A percentile compares a stretch with the other conserved stretches of the same genome.
These are phyloP conservation scores for Leptopilina myrica DNA, from an alignment of 2,888 invertebrate genomes.

Conservation along the genomic window DNA sequence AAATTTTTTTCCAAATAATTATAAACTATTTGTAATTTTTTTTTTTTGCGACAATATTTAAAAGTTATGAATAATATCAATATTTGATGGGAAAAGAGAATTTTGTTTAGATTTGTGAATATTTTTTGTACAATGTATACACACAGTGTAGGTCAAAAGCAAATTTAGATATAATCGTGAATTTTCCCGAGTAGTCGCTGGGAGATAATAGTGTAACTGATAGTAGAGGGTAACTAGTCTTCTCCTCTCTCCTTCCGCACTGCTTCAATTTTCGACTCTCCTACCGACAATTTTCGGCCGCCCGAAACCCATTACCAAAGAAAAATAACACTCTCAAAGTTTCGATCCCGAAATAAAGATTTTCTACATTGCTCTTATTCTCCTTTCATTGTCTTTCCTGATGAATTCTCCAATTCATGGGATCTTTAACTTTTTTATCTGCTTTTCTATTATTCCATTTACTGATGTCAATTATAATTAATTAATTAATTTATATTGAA, in stretches of 20 bases:
- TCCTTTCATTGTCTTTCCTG: background rate
- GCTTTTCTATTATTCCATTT: no score
- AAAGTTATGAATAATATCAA: no score
- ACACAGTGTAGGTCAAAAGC: conserved; percentile 42
- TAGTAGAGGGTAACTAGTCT: conserved; percentile 72
- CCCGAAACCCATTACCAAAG: conserved; percentile 36
- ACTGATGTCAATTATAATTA: no score
- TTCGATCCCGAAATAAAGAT: conserved; percentile 19
- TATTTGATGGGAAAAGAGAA: no score
- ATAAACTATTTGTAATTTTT: no score
- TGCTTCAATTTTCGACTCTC: conserved; percentile 61
- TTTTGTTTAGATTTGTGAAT: no score
- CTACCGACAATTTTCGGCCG: conserved; percentile 73
- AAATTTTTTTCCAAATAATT: no score
- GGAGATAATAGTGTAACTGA: conserved; percentile 75
- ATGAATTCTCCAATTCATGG: background rate
- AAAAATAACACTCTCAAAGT: conserved; percentile 8
- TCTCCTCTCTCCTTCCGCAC: conserved; percentile 61
- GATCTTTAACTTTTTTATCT: background rate
- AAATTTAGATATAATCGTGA: conserved; percentile 54
- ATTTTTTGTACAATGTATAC: conserved; percentile 47
- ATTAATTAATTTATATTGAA: no score
- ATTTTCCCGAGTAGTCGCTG: conserved; percentile 64
- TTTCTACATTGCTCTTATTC: background rate
- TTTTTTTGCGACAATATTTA: no score